Base-by-base conservation (phyloP, 53 echinoderm and acorn worm genomes). In the Patiria pectinifera region DNA sequence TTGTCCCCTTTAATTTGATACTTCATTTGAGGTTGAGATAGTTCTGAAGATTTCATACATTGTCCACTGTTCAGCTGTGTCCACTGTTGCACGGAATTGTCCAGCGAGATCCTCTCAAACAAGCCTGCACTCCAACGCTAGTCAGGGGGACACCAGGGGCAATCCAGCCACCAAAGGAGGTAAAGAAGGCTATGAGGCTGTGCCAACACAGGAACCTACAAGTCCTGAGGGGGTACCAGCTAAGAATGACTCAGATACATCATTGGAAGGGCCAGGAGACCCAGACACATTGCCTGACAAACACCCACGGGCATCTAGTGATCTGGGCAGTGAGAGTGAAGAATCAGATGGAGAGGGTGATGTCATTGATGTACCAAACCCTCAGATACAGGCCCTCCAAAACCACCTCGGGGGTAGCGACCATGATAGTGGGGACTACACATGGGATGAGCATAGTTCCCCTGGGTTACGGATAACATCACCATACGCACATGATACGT, bases 371-470 rank as follows among this genome's bases (percentile, higher is more conserved):
- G 92, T 93, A 43, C 89, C 93, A 45, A 95, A 95, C 58, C 95
- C 95, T 16, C 95, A 95, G 85, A 86, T 95, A 66, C 93, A 95
- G 90, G 95, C 95, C 69, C 86, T 95, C 14, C 92, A 93, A 63
- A 83, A 91, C 62, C 95, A 95, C 90, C 92, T 93, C 10, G 95
- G 91, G 62, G 93, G 88, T 23, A 93, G 86, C 21, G 95, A 95
- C 70, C 89, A 92, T 23, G 93, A 95, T 47, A 93, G 91, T 35
- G 95, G 93, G 80, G 95, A 95, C 91, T 95, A 93, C 60, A 93
- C 93, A 60, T 93, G 93, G 93, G 93, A 93, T 16, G 93, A 93
- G 49, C 88, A 93, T 9, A 91, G 91, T 19, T 93, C 94, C 70
- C 87, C 91, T 5, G 87, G 91, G 45, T 78, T 91, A 11, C 58